Base-by-base conservation (phyloP, 2,888 invertebrate genomes). In the Timandra comae region DNA sequence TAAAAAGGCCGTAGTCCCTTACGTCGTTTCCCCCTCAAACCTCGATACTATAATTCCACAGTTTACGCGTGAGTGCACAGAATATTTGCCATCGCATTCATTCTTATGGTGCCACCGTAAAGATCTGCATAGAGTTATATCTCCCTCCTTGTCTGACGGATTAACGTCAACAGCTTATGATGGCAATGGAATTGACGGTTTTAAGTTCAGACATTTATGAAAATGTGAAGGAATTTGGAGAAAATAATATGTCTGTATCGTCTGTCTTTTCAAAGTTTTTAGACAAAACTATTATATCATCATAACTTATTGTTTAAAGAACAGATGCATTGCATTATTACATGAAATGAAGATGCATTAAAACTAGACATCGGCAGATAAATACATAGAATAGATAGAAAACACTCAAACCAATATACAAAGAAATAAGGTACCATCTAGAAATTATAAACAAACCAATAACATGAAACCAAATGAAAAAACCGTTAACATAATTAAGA, bases 1-100 rank as follows among this genome's bases (percentile, higher is more conserved):
- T 16, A 16, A 16, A 16, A 16, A 16, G 4, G 6, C 43, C 45
- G 44, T 33, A n/a, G 25, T 34, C 43, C 54, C 74, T 70, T 82
- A 77, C 69, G 72, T 48, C 75, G 48, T 66, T 81, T 56, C 65
- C 57, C 66, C 51, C 50, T 56, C 51, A 37, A 44, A 33, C 40
- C 48, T 46, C 50, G 50, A 52, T 64, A 66, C 72, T 67, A 76
- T 76, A 80, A 81, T 77, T 76, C 75, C 71, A 64, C 65, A 52
- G 63, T 77, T 82, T 71, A 81, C 79, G 82, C 81, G 75, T 81
- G 81, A 78, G 62, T 80, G 71, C 74, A 73, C 80, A 76, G 66
- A 82, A 77, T 65, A 77, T 82, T 75, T 70, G 78, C 70, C 63
- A 67, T 81, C 84, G 63, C 77, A 57, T 67, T 82, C 76, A 57